Evolutionary conservation across 2,797 vertebrate species (phyloP).

Genomic region (Poecilia picta): DNA sequence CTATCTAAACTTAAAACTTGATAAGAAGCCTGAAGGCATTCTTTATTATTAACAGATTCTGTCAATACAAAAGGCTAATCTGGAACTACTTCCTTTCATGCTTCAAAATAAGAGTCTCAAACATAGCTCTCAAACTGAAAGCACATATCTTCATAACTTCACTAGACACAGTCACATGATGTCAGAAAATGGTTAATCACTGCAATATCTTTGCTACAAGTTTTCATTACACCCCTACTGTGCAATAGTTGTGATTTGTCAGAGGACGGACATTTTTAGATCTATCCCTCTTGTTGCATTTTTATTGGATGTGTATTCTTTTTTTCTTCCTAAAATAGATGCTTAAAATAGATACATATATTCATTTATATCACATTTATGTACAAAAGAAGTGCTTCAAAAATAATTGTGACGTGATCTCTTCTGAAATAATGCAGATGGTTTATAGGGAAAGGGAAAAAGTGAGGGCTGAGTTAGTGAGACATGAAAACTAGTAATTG

Average conservation of each 20-base stretch:
- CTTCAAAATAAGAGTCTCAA: neutral
- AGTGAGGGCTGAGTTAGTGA: constrained; percentile 65
- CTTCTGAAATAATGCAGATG: constrained; percentile 59
- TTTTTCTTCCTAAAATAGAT: constrained; percentile 83
- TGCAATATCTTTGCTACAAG: neutral
- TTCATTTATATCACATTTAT: constrained; percentile 82
- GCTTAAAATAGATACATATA: constrained; percentile 82
- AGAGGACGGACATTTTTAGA: constrained; percentile 63
- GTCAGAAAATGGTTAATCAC: neutral
- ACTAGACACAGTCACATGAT: neutral
- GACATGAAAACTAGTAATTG: constrained; percentile 77
- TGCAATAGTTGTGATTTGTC: constrained; percentile 68
- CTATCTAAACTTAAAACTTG: neutral
- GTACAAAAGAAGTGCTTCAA: constrained; percentile 84
- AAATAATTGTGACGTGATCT: constrained; percentile 73
- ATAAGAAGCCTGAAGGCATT: neutral
- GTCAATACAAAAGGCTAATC: neutral
- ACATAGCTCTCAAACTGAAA: neutral
- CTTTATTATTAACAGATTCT: neutral
- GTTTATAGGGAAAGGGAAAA: constrained; percentile 38
- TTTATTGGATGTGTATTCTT: constrained; percentile 72
- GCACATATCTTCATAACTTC: neutral
- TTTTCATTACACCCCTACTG: constrained; percentile 42
- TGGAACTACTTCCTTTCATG: neutral
- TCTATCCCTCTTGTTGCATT: constrained; percentile 41